Evolutionary conservation across 2,113 vertebrate genomes (phyloP).

Genomic region (Chauna torquata): DNA sequence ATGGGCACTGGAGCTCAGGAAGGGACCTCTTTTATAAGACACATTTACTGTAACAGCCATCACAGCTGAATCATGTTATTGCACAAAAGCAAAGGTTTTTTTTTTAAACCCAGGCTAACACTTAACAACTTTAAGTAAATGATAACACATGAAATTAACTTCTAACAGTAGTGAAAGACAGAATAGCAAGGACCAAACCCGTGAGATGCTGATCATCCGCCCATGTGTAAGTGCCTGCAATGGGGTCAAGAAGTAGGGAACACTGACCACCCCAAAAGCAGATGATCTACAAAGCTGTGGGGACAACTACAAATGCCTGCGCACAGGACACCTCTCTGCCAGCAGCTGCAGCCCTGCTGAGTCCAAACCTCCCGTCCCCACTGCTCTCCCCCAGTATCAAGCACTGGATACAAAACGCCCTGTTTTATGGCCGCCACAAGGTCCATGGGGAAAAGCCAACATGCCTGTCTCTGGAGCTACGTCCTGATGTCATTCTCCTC

Average conservation of each 20-base stretch:
- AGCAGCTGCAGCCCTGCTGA: not conserved
- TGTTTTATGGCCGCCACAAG: not conserved
- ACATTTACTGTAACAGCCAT: conserved; percentile 33
- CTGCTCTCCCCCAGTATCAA: not conserved
- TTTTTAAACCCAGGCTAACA: conserved; percentile 19
- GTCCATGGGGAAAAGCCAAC: not conserved
- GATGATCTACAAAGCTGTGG: not conserved
- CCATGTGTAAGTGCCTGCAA: accelerated
- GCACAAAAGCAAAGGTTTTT: not conserved
- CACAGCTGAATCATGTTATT: not conserved
- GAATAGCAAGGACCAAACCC: not conserved
- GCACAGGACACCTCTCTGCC: not conserved
- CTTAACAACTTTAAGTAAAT: conserved; percentile 49
- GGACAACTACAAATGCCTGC: not conserved
- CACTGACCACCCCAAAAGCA: not conserved
- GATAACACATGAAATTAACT: conserved; percentile 52
- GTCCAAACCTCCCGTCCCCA: not conserved
- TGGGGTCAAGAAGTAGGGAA: not conserved
- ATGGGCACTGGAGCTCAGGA: conserved; percentile 40
- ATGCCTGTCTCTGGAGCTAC: not conserved
- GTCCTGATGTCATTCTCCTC: not conserved
- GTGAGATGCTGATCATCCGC: not conserved
- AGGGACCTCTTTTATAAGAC: conserved; percentile 1
- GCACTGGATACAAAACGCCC: not conserved
- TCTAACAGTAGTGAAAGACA: not conserved